phyloP scores from a whole-genome alignment of 2,113 vertebrate genomes.

The Albula goreensis region DNA sequence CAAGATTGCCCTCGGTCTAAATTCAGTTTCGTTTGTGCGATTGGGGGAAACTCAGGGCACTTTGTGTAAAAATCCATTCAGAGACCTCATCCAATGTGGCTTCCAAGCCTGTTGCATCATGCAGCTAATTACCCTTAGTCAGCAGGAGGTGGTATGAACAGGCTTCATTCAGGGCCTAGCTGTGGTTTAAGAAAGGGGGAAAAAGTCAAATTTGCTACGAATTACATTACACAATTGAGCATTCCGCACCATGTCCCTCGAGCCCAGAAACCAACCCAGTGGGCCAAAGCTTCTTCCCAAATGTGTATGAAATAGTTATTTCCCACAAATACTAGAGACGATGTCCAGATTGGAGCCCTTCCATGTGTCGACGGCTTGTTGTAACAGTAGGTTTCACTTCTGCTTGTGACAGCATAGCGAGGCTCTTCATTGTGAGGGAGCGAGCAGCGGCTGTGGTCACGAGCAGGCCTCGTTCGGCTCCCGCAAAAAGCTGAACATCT shows the following conservation, averaged over 20 bases:
- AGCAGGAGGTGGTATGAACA: too few relatives aligned
- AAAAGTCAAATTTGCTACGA: too few relatives aligned
- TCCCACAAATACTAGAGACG: not conserved
- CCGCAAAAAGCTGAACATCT: not conserved
- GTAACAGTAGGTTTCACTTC: not conserved
- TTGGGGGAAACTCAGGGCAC: not conserved
- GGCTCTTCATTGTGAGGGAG: not conserved
- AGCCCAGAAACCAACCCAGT: not conserved
- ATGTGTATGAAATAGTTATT: not conserved
- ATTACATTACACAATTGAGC: not conserved
- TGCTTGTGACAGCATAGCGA: not conserved
- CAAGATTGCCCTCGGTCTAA: not conserved
- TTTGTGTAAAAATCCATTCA: too few relatives aligned
- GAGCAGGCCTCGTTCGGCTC: not conserved
- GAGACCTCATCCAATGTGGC: too few relatives aligned
- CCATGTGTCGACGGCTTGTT: not conserved
- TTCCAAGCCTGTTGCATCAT: too few relatives aligned
- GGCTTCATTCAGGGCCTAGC: too few relatives aligned
- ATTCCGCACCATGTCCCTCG: not conserved
- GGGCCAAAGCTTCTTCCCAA: not conserved
- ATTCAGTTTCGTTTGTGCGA: not conserved
- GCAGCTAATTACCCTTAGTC: too few relatives aligned
- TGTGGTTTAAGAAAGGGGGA: too few relatives aligned
- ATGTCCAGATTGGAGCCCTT: not conserved
- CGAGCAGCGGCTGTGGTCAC: not conserved